Conservation (phyloP, 2,113 vertebrate genomes). For the Formicarius rufipectus region DNA sequence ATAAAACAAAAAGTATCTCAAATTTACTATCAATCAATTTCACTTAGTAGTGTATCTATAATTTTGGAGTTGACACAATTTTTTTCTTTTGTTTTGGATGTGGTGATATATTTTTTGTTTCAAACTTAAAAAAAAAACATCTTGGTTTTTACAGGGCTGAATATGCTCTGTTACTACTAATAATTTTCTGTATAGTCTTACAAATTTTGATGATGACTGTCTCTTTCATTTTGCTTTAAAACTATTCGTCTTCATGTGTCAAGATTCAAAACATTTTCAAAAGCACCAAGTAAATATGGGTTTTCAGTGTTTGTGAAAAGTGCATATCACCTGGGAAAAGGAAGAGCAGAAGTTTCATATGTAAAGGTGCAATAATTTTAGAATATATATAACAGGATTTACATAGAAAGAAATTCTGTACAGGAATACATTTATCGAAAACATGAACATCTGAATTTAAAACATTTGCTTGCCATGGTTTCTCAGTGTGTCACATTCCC, state of each 20-base stretch:
- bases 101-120: not conserved
- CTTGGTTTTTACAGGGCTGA: not conserved
- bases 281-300: not conserved
- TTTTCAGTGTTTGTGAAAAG: not conserved
- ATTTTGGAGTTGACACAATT: not conserved
- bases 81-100: not conserved
- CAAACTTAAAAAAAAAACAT: not conserved
- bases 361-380: not conserved
- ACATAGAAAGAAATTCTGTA: not conserved
- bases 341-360: not conserved
- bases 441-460: not conserved
- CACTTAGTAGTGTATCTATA: not conserved
- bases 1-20: not conserved
- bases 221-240: not conserved
- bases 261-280: not conserved
- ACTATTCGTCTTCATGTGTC: not conserved
- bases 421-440: not conserved
- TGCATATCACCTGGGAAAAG: not conserved
- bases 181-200: not conserved
- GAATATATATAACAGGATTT: not conserved
- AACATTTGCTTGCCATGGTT: not conserved
- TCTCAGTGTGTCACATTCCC: not conserved
- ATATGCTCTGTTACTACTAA: not conserved
- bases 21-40: not conserved
- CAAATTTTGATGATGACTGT: not conserved